These are phyloP conservation scores for Trialeurodes vaporariorum DNA, from an alignment of 1,140 invertebrate genomes.

Conservation along the genomic window DNA sequence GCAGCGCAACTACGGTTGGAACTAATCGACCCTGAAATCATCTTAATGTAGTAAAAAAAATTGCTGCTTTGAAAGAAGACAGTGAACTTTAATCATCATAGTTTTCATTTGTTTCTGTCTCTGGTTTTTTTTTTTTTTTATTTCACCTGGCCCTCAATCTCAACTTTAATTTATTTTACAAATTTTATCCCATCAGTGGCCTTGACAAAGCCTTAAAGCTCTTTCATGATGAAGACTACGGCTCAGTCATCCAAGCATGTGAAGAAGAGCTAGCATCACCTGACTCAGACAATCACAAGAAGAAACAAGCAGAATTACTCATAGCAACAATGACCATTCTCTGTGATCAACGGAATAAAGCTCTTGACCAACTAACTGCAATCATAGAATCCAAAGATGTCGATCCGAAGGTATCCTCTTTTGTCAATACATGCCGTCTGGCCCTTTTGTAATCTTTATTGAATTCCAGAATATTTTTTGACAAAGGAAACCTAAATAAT, in stretches of 20 bases:
- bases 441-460: background rate
- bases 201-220: conserved; percentile 52
- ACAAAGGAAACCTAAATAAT: too few species aligned
- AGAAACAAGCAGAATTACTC: conserved; percentile 57
- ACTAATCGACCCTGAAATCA: too few species aligned
- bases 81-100: too few species aligned
- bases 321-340: conserved; percentile 73
- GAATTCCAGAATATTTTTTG: too few species aligned
- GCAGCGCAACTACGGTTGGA: too few species aligned
- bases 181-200: conserved; percentile 38
- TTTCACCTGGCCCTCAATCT: too few species aligned
- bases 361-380: conserved; percentile 53
- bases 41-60: too few species aligned
- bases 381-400: conserved; percentile 47
- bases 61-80: too few species aligned
- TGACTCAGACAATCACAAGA: conserved; percentile 37
- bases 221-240: conserved; percentile 57
- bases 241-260: conserved; percentile 64
- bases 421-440: background rate
- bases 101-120: too few species aligned
- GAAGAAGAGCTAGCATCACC: conserved; percentile 61
- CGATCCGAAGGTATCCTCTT: conserved; percentile 36
- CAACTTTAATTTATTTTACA: too few species aligned
- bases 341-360: conserved; percentile 53
- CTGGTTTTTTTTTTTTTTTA: too few species aligned